Evolutionary conservation across 2,888 invertebrate species (phyloP).

Genomic region (Liopterus haemorrhoidalis): DNA sequence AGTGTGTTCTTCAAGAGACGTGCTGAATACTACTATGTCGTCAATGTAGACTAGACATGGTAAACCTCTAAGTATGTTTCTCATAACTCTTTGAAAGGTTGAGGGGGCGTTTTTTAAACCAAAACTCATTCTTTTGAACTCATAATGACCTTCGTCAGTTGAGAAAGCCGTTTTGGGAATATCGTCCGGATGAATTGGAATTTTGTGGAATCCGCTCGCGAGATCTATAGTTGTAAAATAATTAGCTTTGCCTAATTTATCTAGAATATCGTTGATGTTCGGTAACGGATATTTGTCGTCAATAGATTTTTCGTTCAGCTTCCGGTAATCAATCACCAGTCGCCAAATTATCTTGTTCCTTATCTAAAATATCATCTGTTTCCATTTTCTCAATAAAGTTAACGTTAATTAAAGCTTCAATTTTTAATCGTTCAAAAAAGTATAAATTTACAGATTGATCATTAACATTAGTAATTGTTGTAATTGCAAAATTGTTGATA

Average conservation of each 20-base stretch:
- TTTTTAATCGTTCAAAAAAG: no score
- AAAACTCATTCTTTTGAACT: conserved; percentile 30
- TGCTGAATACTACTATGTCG: conserved; percentile 33
- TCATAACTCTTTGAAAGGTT: conserved; percentile 31
- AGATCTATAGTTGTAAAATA: no score
- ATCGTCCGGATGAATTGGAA: conserved; percentile 27
- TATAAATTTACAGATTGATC: no score
- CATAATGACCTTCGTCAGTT: conserved; percentile 28
- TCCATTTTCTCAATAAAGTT: conserved; percentile 8
- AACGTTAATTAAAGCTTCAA: no score
- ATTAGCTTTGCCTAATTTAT: no score
- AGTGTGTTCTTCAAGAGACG: conserved; percentile 28
- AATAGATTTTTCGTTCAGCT: conserved; percentile 34
- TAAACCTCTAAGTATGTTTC: conserved; percentile 24
- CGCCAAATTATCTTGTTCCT: conserved; percentile 28
- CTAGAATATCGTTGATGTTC: conserved; percentile 21
- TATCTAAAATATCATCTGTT: neutral
- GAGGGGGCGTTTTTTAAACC: conserved; percentile 28
- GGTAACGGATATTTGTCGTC: conserved; percentile 34
- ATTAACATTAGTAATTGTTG: no score
- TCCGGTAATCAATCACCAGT: conserved; percentile 35
- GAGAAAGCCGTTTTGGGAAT: no score
- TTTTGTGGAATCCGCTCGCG: no score
- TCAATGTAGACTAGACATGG: conserved; percentile 32
- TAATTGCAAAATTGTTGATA: no score